phyloP scores from a whole-genome alignment of 2,797 vertebrate genomes.

The Silurus lanzhouensis region DNA sequence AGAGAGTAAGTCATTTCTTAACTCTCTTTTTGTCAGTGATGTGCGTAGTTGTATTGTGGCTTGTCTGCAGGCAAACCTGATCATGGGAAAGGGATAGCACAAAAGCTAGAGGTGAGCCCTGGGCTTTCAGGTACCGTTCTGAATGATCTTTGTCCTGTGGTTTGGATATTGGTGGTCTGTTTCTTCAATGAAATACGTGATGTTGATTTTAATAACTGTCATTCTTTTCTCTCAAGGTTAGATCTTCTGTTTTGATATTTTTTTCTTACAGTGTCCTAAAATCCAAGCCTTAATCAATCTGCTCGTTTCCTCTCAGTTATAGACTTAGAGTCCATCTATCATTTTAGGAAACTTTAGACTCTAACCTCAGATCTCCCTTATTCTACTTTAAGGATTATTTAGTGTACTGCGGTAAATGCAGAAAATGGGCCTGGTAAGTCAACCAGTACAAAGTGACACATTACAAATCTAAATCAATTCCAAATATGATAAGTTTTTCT shows the following conservation, averaged over 20 bases:
- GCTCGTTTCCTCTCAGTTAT: constrained; percentile 65
- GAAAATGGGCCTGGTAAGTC: constrained; percentile 91
- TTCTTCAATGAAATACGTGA: constrained; percentile 61
- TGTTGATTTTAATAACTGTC: constrained; percentile 74
- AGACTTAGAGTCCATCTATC: constrained; percentile 66
- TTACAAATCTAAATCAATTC: constrained; percentile 72
- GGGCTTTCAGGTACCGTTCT: constrained; percentile 68
- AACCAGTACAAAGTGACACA: constrained; percentile 82
- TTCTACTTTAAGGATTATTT: constrained; percentile 95
- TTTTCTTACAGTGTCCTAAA: constrained; percentile 65
- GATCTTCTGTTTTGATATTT: constrained; percentile 73
- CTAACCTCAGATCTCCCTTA: constrained; percentile 86
- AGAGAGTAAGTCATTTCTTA: constrained; percentile 77
- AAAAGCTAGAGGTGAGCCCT: constrained; percentile 76
- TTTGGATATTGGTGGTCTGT: constrained; percentile 87
- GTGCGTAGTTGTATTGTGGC: constrained; percentile 71
- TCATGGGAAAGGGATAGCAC: constrained; percentile 58
- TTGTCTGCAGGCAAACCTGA: constrained; percentile 73
- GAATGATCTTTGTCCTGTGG: constrained; percentile 80
- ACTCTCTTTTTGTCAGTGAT: constrained; percentile 67
- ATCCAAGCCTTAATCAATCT: constrained; percentile 61
- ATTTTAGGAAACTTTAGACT: constrained; percentile 89
- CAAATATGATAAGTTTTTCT: constrained; percentile 81
- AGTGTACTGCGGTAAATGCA: constrained; percentile 87
- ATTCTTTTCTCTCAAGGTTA: constrained; percentile 76